A percentile compares a stretch with the other conserved stretches of the same genome.
phyloP scores from a whole-genome alignment of 2,113 vertebrate genomes.

The Elachura formosa region DNA sequence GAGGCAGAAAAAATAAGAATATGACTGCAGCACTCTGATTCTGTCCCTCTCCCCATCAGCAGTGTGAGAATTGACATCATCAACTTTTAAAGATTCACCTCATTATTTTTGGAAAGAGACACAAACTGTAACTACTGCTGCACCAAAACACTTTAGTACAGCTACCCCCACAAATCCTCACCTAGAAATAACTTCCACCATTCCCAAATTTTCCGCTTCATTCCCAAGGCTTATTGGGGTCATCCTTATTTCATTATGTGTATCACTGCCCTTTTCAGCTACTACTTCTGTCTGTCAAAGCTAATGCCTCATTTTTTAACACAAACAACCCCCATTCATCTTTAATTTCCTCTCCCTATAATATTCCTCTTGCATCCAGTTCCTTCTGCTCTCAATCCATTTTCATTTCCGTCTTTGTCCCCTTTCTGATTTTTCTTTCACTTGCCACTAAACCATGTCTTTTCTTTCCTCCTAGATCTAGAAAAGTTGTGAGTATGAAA shows the following conservation, averaged over 20 bases:
- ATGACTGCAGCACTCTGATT: background rate
- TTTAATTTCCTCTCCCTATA: background rate
- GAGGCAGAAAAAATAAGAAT: background rate
- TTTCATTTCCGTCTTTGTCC: background rate
- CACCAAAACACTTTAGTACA: background rate
- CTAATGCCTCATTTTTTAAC: background rate
- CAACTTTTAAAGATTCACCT: background rate
- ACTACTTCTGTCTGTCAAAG: background rate
- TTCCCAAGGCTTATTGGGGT: background rate
- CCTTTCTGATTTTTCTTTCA: background rate
- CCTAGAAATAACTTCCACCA: background rate
- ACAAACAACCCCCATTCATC: background rate
- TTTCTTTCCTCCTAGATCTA: background rate
- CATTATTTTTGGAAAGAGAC: background rate
- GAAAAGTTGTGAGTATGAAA: background rate
- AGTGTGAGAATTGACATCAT: background rate
- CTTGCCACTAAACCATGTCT: background rate
- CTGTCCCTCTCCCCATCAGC: background rate
- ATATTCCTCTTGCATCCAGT: background rate
- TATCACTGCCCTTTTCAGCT: background rate
- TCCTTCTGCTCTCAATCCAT: background rate
- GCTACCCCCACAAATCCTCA: background rate
- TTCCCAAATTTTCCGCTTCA: background rate
- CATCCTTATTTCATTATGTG: background rate
- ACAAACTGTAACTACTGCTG: background rate